These are phyloP conservation scores for Denticeps clupeoides DNA, from an alignment of 2,797 vertebrate genomes.

Conservation along the genomic window DNA sequence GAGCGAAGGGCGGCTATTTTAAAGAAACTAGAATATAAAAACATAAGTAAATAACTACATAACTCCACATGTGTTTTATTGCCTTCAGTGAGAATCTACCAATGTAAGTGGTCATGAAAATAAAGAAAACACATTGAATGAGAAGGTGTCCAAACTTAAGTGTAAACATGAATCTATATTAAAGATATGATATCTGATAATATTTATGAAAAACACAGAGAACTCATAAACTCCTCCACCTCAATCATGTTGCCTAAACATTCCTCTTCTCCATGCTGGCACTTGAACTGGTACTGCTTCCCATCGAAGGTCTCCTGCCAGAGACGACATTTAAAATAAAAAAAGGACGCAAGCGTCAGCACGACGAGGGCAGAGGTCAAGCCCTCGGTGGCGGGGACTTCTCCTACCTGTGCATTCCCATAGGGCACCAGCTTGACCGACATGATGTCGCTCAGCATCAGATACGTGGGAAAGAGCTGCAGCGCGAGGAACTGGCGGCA, in stretches of 20 bases:
- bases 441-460: conserved; percentile 63
- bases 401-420: conserved; percentile 74
- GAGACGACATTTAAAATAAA: background rate
- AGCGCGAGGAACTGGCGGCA: conserved; percentile 57
- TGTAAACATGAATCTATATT: too few relatives aligned
- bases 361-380: background rate
- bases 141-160: too few relatives aligned
- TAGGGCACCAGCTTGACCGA: conserved; percentile 74
- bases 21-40: too few relatives aligned
- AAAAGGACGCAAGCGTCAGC: background rate
- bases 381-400: too few relatives aligned
- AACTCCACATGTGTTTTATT: background rate
- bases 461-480: conserved; percentile 66
- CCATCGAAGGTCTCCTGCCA: conserved; percentile 59
- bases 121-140: too few relatives aligned
- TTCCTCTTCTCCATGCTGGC: conserved; percentile 80
- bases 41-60: too few relatives aligned
- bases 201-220: too few relatives aligned
- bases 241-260: conserved; percentile 86
- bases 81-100: too few relatives aligned
- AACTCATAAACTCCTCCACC: too few relatives aligned
- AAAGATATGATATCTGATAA: too few relatives aligned
- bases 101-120: too few relatives aligned
- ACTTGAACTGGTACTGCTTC: conserved; percentile 58
- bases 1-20: too few relatives aligned